Evolutionary conservation across 2,797 vertebrate genomes (phyloP).

Genomic region (Coilia nasus): DNA sequence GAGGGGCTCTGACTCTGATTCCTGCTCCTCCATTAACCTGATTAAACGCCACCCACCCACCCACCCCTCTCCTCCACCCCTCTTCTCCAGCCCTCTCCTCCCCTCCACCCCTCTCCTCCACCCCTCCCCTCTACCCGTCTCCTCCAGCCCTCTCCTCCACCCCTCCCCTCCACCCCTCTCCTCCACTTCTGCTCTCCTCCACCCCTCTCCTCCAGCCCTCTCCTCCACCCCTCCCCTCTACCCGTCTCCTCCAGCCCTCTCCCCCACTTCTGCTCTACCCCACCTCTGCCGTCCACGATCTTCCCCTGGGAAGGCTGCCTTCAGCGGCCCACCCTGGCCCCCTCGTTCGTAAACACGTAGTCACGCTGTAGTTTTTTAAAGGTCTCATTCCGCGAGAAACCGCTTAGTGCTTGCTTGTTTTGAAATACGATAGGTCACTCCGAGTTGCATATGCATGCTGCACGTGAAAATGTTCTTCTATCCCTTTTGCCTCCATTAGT

Average conservation of each 20-base stretch:
- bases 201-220: background rate
- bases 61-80: background rate
- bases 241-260: background rate
- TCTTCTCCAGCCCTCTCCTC: background rate
- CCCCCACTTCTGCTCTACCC: background rate
- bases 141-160: background rate
- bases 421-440: too few species aligned
- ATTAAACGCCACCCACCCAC: constrained; percentile 22
- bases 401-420: too few species aligned
- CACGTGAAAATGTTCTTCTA: too few species aligned
- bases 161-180: background rate
- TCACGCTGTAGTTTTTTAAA: background rate
- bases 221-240: background rate
- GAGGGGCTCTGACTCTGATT: constrained; percentile 14
- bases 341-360: background rate
- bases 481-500: too few species aligned
- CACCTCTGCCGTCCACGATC: background rate
- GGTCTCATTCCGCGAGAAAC: too few species aligned
- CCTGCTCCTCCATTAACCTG: constrained; percentile 36
- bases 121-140: background rate
- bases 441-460: too few species aligned
- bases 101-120: background rate
- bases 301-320: background rate
- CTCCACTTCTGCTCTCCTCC: background rate
- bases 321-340: background rate